Evolutionary conservation across 2,797 vertebrate species (phyloP), one percentile per base, ranked within the genome.

Genomic region (Alfaro cultratus): DNA sequence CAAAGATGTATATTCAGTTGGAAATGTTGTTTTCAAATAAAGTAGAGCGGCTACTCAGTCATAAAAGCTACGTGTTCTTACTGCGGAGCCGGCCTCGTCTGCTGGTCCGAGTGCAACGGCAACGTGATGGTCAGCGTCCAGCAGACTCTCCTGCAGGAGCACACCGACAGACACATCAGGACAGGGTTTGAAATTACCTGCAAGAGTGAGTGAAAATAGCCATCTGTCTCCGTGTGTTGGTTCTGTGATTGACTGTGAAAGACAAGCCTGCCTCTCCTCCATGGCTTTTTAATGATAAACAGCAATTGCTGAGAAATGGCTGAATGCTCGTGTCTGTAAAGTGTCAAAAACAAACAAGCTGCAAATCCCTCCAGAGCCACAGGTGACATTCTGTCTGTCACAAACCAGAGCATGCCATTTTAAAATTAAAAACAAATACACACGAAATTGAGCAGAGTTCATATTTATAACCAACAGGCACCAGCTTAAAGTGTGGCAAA

Each of bases 91-190:
- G 21, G 74, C 31, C 53, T 39, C 77, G 60, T 92, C 91, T 7
- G 89, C 86, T 81, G 95, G 95, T 88, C 96, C 97, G 1, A 99
- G 93, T 6, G 98, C 98, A 41, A 99, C 97, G 29, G 98, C 97
- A 80, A 99, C 93, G 74, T 99, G 97, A 94, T 99, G 98, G 73
- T 94, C 94, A 31, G 92, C 91, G 89, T 98, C 98, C 90, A 99
- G 91, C 77, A 96, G 94, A 46, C 95, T 96, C 94, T 99, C 98
- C 98, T 99, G 90, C 36, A 47, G 55, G 90, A 34, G 26, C 39
- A 47, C 31, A 41, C 23, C 13, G 34, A 71, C 74, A 75, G 11
- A 23, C 23, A 9, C 23, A 31, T 77, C 67, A 55, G 76, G 18
- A 77, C 26, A 31, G n/a, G 18, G 4, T 46, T 75, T 36, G 34